Evolutionary conservation across 1,140 invertebrate species (phyloP).

Genomic region (Hormaphis cornu): DNA sequence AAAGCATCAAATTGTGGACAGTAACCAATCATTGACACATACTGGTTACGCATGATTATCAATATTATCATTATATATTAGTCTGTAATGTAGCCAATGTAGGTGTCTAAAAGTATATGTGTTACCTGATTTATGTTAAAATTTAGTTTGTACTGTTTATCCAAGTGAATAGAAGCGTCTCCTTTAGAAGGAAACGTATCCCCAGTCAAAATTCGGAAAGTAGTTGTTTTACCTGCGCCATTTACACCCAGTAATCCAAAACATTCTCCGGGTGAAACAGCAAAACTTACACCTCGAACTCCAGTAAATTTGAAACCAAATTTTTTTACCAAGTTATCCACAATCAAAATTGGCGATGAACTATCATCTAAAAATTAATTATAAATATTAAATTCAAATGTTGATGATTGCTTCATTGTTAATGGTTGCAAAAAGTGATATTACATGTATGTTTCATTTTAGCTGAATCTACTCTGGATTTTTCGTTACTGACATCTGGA

Average conservation of each 20-base stretch:
- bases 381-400: no score
- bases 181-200: conserved; percentile 35
- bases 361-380: background rate
- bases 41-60: conserved; percentile 39
- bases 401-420: no score
- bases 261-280: conserved; percentile 62
- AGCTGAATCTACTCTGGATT: conserved; percentile 33
- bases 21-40: conserved; percentile 40
- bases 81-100: no score
- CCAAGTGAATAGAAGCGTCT: conserved; percentile 34
- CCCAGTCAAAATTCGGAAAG: conserved; percentile 53
- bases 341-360: background rate
- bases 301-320: conserved; percentile 45
- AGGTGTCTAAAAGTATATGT: background rate
- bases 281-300: conserved; percentile 62
- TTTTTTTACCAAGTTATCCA: conserved; percentile 14
- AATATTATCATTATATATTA: no score
- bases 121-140: background rate
- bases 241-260: conserved; percentile 74
- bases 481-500: conserved; percentile 33
- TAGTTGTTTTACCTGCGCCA: conserved; percentile 85
- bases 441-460: no score
- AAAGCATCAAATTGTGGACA: conserved; percentile 49
- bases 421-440: no score
- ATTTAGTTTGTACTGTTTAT: background rate